Evolutionary conservation across 2,113 vertebrate species (phyloP), one percentile per base, ranked within the genome.

Genomic region (Ciconia boyciana): DNA sequence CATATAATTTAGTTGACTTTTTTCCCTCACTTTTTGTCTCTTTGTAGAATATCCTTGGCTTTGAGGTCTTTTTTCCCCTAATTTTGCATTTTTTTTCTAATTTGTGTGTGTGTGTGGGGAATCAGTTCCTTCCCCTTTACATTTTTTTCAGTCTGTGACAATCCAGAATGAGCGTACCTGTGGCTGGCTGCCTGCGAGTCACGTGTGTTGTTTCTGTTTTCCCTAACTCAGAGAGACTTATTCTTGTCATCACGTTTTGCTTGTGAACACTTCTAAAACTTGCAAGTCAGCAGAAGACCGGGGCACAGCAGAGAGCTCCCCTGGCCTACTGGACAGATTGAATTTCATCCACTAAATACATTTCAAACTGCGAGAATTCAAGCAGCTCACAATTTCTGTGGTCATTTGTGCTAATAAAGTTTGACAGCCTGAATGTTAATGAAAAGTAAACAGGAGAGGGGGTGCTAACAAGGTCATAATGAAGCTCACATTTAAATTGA

Each of bases 401-500:
- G 96, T 91, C 95, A 94, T 97, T 92, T 94, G 91, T 89, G 94
- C 87, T 96, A 94, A 94, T 95, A 52, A 94, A 91, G 89, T 94
- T 94, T 97, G 97, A 94, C 95, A 96, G 94, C 48, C 81, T 93
- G 83, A 91, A 94, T 94, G 94, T 76, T 95, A 97, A 96, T 94
- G 92, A 94, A 93, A 96, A 96, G 70, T 95, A 95, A 97, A 96
- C 91, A 91, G 92, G 94, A 96, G 95, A 84, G 39, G 26, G 90
- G 70, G 89, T 95, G 95, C 93, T 97, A 97, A 96, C 95, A 95
- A 94, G 95, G 96, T 95, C 96, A 66, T 96, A 95, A 96, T 92
- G 92, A 95, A 95, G 95, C 89, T 96, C 94, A 61, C 91, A 95
- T 95, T 97, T 96, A 94, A 94, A 96, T 94, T 87, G 71, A 94